Percentiles rank a stretch among this genome's conserved stretches.
Conservation (phyloP, 30 jellyfish, hydroid and myxozoan genomes). For the Aurelia coerulea region DNA sequence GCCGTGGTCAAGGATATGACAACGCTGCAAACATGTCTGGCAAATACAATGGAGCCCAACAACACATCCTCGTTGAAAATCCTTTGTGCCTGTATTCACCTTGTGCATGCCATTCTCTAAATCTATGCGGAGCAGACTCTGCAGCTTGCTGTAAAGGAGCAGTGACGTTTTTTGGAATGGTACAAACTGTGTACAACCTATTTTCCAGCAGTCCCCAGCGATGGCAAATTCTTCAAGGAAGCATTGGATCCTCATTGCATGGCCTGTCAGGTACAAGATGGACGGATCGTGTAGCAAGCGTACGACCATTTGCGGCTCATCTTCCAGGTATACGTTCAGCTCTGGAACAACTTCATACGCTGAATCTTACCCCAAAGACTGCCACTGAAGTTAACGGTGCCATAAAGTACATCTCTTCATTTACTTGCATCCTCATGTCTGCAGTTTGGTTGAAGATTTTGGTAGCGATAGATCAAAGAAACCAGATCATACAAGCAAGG, state of each 20-base stretch:
- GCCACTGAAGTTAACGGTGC: slow-evolving; percentile 47
- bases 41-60: slow-evolving; percentile 68
- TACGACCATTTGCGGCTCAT: slow-evolving; percentile 1
- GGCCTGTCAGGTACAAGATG: slow-evolving; percentile 64
- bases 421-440: slow-evolving; percentile 50
- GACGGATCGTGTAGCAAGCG: slow-evolving; percentile 64
- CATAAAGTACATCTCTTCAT: slow-evolving; percentile 11
- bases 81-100: slow-evolving; percentile 47
- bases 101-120: slow-evolving; percentile 64
- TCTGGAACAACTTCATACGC: background rate
- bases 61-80: slow-evolving; percentile 45
- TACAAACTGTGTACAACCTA: slow-evolving; percentile 8
- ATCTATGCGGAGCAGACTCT: slow-evolving; percentile 41
- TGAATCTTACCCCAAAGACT: slow-evolving; percentile 59
- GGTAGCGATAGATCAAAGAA: slow-evolving; percentile 35
- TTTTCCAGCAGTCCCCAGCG: slow-evolving; percentile 57
- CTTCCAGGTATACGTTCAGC: too few species aligned
- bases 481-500: slow-evolving; percentile 65
- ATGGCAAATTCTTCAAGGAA: slow-evolving; percentile 22
- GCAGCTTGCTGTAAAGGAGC: slow-evolving; percentile 37
- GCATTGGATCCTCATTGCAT: slow-evolving; percentile 3
- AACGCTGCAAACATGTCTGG: slow-evolving; percentile 78
- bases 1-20: slow-evolving; percentile 77
- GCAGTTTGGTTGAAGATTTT: slow-evolving; percentile 43
- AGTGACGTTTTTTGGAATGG: slow-evolving; percentile 29